phyloP scores from a whole-genome alignment of 2,888 invertebrate genomes.

The Hirtodrosophila duncani region DNA sequence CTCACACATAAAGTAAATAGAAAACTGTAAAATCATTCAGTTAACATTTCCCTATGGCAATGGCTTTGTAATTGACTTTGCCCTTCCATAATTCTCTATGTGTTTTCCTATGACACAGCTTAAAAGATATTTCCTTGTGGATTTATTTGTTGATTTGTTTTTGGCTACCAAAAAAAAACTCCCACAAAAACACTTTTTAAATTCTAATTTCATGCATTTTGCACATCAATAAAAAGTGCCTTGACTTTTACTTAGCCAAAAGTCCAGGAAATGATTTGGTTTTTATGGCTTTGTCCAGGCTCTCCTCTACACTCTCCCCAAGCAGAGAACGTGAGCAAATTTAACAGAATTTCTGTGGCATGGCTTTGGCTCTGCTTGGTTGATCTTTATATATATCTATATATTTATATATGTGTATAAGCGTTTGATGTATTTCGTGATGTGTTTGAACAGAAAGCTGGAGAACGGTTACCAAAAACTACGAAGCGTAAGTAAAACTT shows the following conservation, averaged over 20 bases:
- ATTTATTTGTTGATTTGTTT: conserved; percentile 18
- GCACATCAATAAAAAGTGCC: conserved; percentile 67
- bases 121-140: conserved; percentile 12
- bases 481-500: no score
- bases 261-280: neutral
- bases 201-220: conserved; percentile 75
- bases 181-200: conserved; percentile 52
- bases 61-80: conserved; percentile 49
- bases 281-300: conserved; percentile 52
- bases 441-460: no score
- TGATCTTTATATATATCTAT: no score
- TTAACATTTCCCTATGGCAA: conserved; percentile 60
- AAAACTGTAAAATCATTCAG: conserved; percentile 47
- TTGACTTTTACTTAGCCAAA: conserved; percentile 25
- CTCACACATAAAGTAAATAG: conserved; percentile 26
- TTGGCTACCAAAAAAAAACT: conserved; percentile 21
- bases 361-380: no score
- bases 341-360: conserved; percentile 31
- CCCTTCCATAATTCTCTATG: conserved; percentile 38
- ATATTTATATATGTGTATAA: no score
- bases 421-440: no score
- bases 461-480: no score
- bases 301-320: no score
- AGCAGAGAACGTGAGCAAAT: conserved; percentile 52
- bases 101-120: conserved; percentile 14